A percentile compares a stretch with the other conserved stretches of the same genome.
Evolutionary conservation across 2,797 vertebrate genomes (phyloP).

Genomic region (Echeneis naucrates): DNA sequence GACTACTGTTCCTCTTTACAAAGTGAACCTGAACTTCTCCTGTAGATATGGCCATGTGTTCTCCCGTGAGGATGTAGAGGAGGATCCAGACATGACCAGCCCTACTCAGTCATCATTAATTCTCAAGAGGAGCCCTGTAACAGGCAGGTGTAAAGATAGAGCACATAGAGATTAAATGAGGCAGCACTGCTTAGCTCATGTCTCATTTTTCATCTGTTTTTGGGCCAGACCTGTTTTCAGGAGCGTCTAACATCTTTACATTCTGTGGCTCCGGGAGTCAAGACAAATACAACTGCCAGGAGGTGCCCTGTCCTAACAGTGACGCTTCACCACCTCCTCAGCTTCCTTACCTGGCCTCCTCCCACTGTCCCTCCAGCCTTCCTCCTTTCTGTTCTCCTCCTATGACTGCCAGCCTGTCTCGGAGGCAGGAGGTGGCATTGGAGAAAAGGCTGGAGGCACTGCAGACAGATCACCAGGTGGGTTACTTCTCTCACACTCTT

Average conservation of each 20-base stretch:
- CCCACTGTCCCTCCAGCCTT: slow-evolving; percentile 63
- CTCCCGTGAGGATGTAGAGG: slow-evolving; percentile 83
- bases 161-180: not conserved
- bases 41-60: slow-evolving; percentile 67
- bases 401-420: slow-evolving; percentile 52
- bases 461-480: slow-evolving; percentile 90
- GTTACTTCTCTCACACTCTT: not conserved
- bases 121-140: slow-evolving; percentile 73
- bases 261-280: slow-evolving; percentile 85
- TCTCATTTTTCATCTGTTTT: not conserved
- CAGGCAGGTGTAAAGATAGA: slow-evolving; percentile 76
- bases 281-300: slow-evolving; percentile 82
- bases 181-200: not conserved
- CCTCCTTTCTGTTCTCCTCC: slow-evolving; percentile 71
- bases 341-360: slow-evolving; percentile 63
- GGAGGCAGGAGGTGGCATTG: slow-evolving; percentile 77
- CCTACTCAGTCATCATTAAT: slow-evolving; percentile 62
- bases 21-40: slow-evolving; percentile 43
- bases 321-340: slow-evolving; percentile 69
- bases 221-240: slow-evolving; percentile 82
- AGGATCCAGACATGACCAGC: slow-evolving; percentile 48
- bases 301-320: slow-evolving; percentile 83
- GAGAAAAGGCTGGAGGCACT: slow-evolving; percentile 87
- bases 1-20: not conserved
- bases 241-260: slow-evolving; percentile 89